A percentile compares a stretch with the other conserved stretches of the same genome.
Evolutionary conservation across 1,140 invertebrate genomes (phyloP).

Genomic region (Plectrocnemia conspersa): DNA sequence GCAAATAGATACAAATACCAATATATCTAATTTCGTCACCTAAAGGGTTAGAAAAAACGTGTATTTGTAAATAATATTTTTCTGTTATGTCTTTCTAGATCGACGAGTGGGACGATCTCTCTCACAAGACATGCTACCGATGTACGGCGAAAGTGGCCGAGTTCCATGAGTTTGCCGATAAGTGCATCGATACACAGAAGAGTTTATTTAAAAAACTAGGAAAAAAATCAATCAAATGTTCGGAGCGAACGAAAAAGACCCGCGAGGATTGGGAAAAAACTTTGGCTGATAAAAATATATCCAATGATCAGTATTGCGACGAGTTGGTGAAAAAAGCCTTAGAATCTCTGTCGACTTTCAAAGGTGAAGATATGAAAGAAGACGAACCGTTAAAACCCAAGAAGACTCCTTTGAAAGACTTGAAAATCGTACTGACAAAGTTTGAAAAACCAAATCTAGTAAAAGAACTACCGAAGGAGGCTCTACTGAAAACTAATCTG

Average conservation of each 20-base stretch:
- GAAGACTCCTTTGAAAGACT: conserved; percentile 7
- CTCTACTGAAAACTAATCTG: background rate
- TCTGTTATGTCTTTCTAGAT: conserved; percentile 41
- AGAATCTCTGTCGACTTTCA: conserved; percentile 29
- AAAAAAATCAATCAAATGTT: conserved; percentile 35
- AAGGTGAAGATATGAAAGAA: conserved; percentile 2
- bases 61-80: too few relatives aligned
- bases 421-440: conserved; percentile 10
- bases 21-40: too few relatives aligned
- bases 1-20: too few relatives aligned
- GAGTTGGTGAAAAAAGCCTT: conserved; percentile 48
- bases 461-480: background rate
- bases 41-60: too few relatives aligned
- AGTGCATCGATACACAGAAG: conserved; percentile 46
- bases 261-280: conserved; percentile 45
- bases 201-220: conserved; percentile 39
- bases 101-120: conserved; percentile 47
- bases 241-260: conserved; percentile 38
- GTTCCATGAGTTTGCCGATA: conserved; percentile 47
- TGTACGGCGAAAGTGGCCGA: conserved; percentile 51
- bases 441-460: conserved; percentile 2
- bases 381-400: background rate
- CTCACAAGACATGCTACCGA: conserved; percentile 50
- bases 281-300: conserved; percentile 45
- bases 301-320: conserved; percentile 49